phyloP scores from a whole-genome alignment of 2,888 invertebrate genomes.

The Stomorhina lunata region DNA sequence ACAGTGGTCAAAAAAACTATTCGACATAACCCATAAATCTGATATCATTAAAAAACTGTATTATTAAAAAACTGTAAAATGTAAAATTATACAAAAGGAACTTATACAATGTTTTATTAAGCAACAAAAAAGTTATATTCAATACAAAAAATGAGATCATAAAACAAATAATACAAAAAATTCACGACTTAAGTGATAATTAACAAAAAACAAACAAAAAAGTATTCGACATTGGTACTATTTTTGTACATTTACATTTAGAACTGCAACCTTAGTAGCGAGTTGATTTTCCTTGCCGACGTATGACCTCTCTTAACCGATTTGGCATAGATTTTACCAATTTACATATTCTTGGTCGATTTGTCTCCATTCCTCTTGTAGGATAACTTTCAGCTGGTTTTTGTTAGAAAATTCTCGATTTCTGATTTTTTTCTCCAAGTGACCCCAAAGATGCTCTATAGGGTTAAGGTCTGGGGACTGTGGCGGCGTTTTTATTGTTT shows the following conservation, averaged over 20 bases:
- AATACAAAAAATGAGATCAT: too few species aligned
- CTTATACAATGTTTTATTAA: too few species aligned
- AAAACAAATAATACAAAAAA: too few species aligned
- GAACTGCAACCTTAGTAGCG: background rate
- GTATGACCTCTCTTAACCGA: background rate
- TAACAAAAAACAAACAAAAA: background rate
- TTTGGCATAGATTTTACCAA: conserved; percentile 25
- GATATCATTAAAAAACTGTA: too few species aligned
- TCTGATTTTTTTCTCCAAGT: background rate
- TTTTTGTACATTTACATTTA: background rate
- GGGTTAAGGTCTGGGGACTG: too few species aligned
- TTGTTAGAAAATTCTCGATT: too few species aligned
- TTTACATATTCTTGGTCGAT: background rate
- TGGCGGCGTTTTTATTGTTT: background rate
- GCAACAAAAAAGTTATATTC: too few species aligned
- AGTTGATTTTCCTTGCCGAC: background rate
- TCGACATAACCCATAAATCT: too few species aligned
- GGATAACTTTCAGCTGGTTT: background rate
- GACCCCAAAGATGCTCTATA: background rate
- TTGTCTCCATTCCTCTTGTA: conserved; percentile 11
- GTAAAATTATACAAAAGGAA: too few species aligned
- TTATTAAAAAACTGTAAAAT: too few species aligned
- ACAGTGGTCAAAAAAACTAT: too few species aligned
- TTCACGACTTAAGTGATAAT: too few species aligned
- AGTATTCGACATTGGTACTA: background rate